Conservation (phyloP, 2,888 invertebrate species). For the Lycaena phlaeas region DNA sequence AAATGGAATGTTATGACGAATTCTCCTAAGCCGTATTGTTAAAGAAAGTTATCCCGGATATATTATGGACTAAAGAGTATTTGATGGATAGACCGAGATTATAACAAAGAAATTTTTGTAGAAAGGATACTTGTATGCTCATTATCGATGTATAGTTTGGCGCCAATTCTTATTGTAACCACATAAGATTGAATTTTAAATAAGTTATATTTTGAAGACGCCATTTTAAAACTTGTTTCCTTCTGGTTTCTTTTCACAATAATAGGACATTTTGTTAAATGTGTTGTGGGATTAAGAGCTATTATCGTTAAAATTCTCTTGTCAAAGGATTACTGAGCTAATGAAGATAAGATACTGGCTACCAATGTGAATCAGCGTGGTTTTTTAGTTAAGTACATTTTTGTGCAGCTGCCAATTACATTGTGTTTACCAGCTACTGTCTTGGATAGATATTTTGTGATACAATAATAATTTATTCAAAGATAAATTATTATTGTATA, state of each 20-base stretch:
- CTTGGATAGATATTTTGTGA: too few species aligned
- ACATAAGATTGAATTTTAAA: constrained; percentile 1
- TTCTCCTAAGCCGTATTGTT: constrained; percentile 32
- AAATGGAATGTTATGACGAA: constrained; percentile 50
- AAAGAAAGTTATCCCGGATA: constrained; percentile 62
- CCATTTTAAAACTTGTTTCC: constrained; percentile 13
- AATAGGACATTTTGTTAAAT: constrained; percentile 40
- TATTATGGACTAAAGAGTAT: constrained; percentile 28
- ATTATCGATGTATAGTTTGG: constrained; percentile 2
- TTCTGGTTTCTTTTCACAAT: constrained; percentile 24
- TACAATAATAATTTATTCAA: too few species aligned
- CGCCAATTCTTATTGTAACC: background rate
- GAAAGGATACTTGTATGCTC: constrained; percentile 20
- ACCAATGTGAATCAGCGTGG: constrained; percentile 14
- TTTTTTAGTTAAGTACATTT: constrained; percentile 14
- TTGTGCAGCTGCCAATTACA: constrained; percentile 6
- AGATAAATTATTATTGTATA: too few species aligned
- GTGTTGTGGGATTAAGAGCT: constrained; percentile 41
- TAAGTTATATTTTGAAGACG: background rate
- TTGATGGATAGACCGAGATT: constrained; percentile 26
- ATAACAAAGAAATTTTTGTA: constrained; percentile 26
- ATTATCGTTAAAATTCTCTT: constrained; percentile 40
- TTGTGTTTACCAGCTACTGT: background rate
- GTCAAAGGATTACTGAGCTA: constrained; percentile 42
- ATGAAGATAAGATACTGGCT: constrained; percentile 48